Conservation (phyloP, 2,797 vertebrate genomes). For the Liasis olivaceus region DNA sequence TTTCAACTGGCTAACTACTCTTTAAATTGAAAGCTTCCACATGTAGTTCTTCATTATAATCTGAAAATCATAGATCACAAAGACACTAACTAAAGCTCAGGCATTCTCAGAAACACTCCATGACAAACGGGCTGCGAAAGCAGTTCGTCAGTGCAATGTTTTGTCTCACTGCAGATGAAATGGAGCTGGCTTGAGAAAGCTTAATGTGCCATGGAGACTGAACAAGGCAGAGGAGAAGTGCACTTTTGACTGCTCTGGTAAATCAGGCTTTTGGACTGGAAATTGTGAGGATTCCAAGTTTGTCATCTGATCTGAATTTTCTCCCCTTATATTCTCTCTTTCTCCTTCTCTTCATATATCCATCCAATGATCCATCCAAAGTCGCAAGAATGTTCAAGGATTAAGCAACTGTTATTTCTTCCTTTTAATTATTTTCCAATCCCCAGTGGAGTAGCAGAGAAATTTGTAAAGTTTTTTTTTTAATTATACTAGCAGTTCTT, state of each 20-base stretch:
- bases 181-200: not conserved
- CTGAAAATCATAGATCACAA: not conserved
- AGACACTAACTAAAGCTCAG: not conserved
- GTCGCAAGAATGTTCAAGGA: not conserved
- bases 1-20: not conserved
- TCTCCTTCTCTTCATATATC: not conserved
- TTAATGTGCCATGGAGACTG: conserved; percentile 19
- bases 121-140: conserved; percentile 31
- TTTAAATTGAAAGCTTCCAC: not conserved
- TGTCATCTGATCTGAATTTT: not conserved
- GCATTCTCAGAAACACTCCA: not conserved
- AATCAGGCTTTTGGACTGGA: not conserved
- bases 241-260: not conserved
- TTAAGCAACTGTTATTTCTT: not conserved
- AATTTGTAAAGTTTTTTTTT: not conserved
- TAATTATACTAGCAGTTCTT: not conserved
- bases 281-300: not conserved
- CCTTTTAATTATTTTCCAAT: not conserved
- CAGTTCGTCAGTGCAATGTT: conserved; percentile 31
- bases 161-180: conserved; percentile 42
- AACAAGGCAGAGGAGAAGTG: not conserved
- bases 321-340: not conserved
- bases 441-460: not conserved
- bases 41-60: not conserved
- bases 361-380: not conserved